A percentile compares a stretch with the other conserved stretches of the same genome.
phyloP scores from a whole-genome alignment of 2,888 invertebrate species.

The Drosophila niveifrons region DNA sequence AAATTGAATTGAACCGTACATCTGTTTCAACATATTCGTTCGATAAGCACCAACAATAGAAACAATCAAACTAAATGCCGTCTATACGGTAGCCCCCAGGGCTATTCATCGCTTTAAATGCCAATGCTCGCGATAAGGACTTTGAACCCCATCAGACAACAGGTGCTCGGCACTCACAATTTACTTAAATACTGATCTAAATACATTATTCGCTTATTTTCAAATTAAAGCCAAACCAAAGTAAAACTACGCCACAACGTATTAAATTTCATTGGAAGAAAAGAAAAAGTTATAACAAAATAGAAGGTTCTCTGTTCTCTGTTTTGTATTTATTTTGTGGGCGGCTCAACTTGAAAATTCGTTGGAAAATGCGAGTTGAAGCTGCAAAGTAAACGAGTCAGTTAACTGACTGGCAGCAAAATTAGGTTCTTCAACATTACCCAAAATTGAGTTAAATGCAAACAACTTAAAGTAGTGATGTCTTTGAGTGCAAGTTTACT shows the following conservation, averaged over 20 bases:
- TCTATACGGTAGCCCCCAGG: slow-evolving; percentile 25
- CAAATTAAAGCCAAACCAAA: slow-evolving; percentile 10
- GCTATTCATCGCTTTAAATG: background rate
- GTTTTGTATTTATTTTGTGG: background rate
- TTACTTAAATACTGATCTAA: background rate
- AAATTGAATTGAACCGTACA: slow-evolving; percentile 65
- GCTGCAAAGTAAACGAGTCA: background rate
- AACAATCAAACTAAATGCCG: slow-evolving; percentile 27
- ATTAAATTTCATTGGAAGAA: background rate
- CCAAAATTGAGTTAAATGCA: background rate
- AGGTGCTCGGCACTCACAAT: slow-evolving; percentile 34
- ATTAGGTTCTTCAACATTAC: background rate
- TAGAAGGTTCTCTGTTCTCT: background rate
- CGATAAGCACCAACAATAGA: slow-evolving; percentile 45
- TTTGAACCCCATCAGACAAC: slow-evolving; percentile 33
- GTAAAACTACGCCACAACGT: background rate
- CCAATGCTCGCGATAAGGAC: slow-evolving; percentile 26
- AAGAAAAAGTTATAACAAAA: background rate
- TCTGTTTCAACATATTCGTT: slow-evolving; percentile 43
- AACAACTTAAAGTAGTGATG: background rate
- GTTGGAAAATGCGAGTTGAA: background rate
- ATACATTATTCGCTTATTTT: slow-evolving; percentile 8
- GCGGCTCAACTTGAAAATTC: slow-evolving; percentile 1
- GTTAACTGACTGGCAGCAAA: background rate
- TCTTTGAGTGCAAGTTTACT: no score